Evolutionary conservation across 2,888 invertebrate genomes (phyloP).

Genomic region (Drosophila prostipennis): DNA sequence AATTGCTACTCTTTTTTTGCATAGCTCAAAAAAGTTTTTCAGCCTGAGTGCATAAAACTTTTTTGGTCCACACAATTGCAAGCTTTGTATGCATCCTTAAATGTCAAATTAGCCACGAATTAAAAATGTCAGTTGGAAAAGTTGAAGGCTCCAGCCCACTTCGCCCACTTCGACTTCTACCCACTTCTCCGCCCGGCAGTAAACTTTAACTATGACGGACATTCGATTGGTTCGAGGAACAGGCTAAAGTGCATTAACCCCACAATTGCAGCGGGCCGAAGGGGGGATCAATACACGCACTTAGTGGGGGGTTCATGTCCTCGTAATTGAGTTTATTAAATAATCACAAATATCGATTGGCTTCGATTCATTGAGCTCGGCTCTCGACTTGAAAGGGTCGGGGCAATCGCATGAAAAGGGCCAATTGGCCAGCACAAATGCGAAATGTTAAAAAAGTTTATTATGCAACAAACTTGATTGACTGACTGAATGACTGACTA

Average conservation of each 20-base stretch:
- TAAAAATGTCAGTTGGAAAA: constrained; percentile 65
- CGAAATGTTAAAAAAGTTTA: constrained; percentile 52
- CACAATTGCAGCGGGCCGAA: constrained; percentile 1
- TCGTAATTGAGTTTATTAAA: constrained; percentile 74
- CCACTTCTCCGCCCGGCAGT: background rate
- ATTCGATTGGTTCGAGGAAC: constrained; percentile 38
- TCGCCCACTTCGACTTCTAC: constrained; percentile 6
- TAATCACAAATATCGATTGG: constrained; percentile 79
- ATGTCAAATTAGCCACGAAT: constrained; percentile 74
- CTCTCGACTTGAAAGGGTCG: constrained; percentile 24
- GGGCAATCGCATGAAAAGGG: constrained; percentile 35
- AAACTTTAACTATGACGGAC: constrained; percentile 15
- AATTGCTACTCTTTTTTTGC: background rate
- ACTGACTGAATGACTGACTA: constrained; percentile 54
- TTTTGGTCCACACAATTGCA: constrained; percentile 11
- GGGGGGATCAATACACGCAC: constrained; percentile 29
- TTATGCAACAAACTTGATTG: constrained; percentile 49
- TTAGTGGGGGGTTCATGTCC: constrained; percentile 35
- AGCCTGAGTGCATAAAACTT: constrained; percentile 6
- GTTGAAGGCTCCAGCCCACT: constrained; percentile 25
- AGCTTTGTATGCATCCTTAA: constrained; percentile 21
- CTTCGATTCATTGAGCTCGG: constrained; percentile 18
- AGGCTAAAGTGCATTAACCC: constrained; percentile 59
- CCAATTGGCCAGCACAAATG: constrained; percentile 58
- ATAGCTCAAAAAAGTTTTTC: constrained; percentile 1